Conservation (phyloP, 1,140 invertebrate genomes). For the Drosophila funebris region DNA sequence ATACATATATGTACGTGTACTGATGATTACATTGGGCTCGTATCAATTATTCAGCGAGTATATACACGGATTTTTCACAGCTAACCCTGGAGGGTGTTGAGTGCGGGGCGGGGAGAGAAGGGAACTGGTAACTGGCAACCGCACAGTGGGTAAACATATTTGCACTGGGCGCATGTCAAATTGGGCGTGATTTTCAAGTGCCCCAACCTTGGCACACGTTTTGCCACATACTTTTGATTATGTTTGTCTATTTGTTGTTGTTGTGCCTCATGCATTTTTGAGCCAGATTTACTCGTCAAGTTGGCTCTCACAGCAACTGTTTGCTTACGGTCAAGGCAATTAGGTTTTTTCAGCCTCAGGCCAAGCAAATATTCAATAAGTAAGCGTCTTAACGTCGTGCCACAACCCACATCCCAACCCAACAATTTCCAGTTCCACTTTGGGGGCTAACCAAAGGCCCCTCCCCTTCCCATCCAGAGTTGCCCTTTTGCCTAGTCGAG, state of each 20-base stretch:
- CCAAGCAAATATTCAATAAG: constrained; percentile 74
- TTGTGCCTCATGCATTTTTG: constrained; percentile 71
- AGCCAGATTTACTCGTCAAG: constrained; percentile 13
- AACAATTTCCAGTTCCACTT: background rate
- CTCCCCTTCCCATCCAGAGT: background rate
- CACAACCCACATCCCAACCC: background rate
- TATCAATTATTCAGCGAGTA: constrained; percentile 78
- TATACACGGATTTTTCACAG: constrained; percentile 74
- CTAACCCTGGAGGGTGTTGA: background rate
- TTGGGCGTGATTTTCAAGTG: constrained; percentile 81
- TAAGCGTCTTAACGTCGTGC: constrained; percentile 67
- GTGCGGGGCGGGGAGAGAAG: background rate
- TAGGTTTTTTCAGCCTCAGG: constrained; percentile 72
- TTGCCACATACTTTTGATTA: constrained; percentile 68
- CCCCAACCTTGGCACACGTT: constrained; percentile 25
- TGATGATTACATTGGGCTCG: constrained; percentile 51
- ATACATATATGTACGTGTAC: constrained; percentile 31
- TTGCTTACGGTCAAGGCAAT: constrained; percentile 79
- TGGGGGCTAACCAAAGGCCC: background rate
- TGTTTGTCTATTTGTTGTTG: constrained; percentile 78
- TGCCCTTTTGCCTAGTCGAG: background rate
- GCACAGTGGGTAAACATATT: constrained; percentile 53
- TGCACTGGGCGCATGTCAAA: constrained; percentile 75
- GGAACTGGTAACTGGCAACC: constrained; percentile 3
- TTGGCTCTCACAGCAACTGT: constrained; percentile 28